phyloP scores from a whole-genome alignment of 2,797 vertebrate species.

The Poeciliopsis gracilis region DNA sequence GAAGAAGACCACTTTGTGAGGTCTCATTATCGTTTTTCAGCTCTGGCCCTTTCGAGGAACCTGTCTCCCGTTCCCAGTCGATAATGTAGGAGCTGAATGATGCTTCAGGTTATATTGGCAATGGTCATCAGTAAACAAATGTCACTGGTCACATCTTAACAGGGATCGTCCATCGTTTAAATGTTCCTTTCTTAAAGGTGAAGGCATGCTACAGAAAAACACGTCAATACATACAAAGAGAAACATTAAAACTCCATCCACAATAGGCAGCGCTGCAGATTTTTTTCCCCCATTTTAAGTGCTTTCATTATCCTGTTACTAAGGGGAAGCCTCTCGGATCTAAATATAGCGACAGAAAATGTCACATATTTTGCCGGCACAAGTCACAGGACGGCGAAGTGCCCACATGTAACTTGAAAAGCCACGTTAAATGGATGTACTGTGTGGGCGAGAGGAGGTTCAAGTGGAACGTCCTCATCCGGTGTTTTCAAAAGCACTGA shows the following conservation, averaged over 20 bases:
- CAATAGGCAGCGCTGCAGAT: background rate
- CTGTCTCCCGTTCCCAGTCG: background rate
- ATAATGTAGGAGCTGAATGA: conserved; percentile 23
- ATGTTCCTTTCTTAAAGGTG: conserved; percentile 24
- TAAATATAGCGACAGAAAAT: conserved; percentile 22
- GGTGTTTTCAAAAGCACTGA: conserved; percentile 58
- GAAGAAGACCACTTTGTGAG: conserved; percentile 22
- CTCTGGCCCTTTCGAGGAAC: conserved; percentile 14
- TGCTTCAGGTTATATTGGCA: conserved; percentile 18
- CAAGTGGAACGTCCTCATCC: conserved; percentile 51
- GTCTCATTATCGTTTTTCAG: conserved; percentile 12
- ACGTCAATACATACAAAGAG: background rate
- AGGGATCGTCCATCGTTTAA: conserved; percentile 37
- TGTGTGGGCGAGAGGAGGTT: conserved; percentile 53
- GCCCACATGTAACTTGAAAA: conserved; percentile 22
- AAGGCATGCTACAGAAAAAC: conserved; percentile 12
- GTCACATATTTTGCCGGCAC: conserved; percentile 11
- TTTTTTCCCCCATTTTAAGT: background rate
- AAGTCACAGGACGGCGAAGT: conserved; percentile 7
- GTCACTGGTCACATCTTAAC: conserved; percentile 48
- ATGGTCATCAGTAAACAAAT: conserved; percentile 42
- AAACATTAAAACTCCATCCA: background rate
- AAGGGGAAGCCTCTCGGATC: conserved; percentile 1
- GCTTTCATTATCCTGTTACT: background rate
- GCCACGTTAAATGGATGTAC: conserved; percentile 28